Conservation (phyloP, 2,113 vertebrate species). For the Vidua chalybeata region DNA sequence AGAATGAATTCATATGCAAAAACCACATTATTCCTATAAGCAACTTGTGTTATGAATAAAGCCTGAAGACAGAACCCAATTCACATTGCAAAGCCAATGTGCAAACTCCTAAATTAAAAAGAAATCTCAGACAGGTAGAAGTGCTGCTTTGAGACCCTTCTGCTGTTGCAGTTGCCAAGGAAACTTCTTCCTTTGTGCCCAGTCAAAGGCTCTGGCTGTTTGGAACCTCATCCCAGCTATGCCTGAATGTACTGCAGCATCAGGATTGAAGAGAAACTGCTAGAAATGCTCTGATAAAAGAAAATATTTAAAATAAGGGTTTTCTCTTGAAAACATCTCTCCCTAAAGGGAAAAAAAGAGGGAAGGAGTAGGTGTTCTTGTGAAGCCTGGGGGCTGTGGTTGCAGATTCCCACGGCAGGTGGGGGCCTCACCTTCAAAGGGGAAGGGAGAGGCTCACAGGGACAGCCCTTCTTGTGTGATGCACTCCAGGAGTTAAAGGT, state of each 20-base stretch:
- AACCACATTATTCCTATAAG: conserved; percentile 17
- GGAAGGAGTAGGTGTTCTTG: background rate
- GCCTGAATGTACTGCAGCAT: background rate
- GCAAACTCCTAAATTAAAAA: conserved; percentile 59
- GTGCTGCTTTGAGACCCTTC: conserved; percentile 29
- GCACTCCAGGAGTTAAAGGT: background rate
- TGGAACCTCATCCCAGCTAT: conserved; percentile 47
- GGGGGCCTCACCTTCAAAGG: background rate
- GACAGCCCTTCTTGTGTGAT: background rate
- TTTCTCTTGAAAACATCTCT: background rate
- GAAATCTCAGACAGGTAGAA: conserved; percentile 49
- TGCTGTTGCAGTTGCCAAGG: conserved; percentile 58
- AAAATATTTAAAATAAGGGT: background rate
- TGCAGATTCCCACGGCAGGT: background rate
- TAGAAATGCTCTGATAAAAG: background rate
- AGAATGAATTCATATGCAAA: conserved; percentile 6
- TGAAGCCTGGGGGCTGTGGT: background rate
- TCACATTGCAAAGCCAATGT: conserved; percentile 9
- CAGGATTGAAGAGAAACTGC: background rate
- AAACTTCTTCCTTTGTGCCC: conserved; percentile 64
- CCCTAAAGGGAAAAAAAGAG: background rate
- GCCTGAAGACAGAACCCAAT: conserved; percentile 18
- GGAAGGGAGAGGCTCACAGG: background rate
- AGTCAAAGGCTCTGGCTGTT: conserved; percentile 54
- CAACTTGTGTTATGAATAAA: conserved; percentile 20